phyloP scores from a whole-genome alignment of 2,113 vertebrate genomes.

The Chauna torquata region DNA sequence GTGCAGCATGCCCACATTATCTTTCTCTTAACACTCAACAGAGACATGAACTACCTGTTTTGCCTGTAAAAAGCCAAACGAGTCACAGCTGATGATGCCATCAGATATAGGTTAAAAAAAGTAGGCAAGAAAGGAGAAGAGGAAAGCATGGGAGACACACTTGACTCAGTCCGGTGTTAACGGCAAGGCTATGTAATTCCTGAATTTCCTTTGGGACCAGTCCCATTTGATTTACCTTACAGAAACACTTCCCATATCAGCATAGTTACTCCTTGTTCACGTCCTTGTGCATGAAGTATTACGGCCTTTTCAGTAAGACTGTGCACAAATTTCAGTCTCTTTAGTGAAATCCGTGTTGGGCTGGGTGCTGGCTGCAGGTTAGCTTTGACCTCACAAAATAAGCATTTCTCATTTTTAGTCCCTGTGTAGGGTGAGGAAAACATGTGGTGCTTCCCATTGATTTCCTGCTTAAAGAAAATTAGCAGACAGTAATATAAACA shows the following conservation, averaged over 20 bases:
- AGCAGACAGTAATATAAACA: neutral
- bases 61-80: neutral
- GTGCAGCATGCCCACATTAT: no score
- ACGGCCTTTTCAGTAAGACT: neutral
- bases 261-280: neutral
- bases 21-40: neutral
- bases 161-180: neutral
- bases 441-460: neutral
- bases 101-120: neutral
- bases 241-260: neutral
- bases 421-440: neutral
- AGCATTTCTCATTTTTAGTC: neutral
- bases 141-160: neutral
- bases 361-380: neutral
- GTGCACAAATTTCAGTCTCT: neutral
- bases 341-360: neutral
- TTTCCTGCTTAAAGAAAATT: neutral
- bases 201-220: neutral
- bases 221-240: neutral
- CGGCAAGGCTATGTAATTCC: neutral
- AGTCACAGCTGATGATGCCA: neutral
- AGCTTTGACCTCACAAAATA: slow-evolving; percentile 6
- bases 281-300: neutral
- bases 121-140: neutral
- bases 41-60: neutral